Percentiles rank a stretch among this genome's conserved stretches.
phyloP scores from a whole-genome alignment of 2,113 vertebrate genomes.

The Eulemur macaco region DNA sequence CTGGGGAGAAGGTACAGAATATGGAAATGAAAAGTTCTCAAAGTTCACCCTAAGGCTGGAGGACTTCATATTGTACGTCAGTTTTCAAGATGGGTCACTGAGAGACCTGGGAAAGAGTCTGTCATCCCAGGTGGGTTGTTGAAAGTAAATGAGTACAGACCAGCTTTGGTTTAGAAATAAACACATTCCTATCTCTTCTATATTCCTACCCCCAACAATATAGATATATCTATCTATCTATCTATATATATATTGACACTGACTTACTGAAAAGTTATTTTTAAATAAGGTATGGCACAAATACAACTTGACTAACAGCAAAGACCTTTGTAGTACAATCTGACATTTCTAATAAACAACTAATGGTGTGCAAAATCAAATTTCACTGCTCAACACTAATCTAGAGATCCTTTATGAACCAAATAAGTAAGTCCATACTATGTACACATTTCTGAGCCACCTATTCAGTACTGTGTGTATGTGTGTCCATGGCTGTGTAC shows the following conservation, averaged over 20 bases:
- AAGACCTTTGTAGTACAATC: slow-evolving; percentile 29
- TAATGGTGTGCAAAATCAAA: neutral
- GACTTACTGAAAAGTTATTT: slow-evolving; percentile 54
- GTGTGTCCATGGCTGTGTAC: neutral
- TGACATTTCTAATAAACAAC: slow-evolving; percentile 51
- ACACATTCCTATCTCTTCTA: neutral
- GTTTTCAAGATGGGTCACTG: slow-evolving; percentile 74
- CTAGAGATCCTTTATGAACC: neutral
- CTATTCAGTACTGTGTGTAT: neutral
- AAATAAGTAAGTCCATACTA: neutral
- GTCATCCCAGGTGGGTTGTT: neutral
- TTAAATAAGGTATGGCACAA: neutral
- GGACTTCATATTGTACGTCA: slow-evolving; percentile 47
- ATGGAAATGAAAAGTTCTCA: slow-evolving; percentile 44
- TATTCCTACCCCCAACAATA: neutral
- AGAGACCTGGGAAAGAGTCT: neutral
- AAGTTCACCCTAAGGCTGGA: neutral
- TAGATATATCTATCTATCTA: neutral
- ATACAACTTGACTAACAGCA: slow-evolving; percentile 10
- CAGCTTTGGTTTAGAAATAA: neutral
- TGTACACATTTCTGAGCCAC: neutral
- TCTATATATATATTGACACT: neutral
- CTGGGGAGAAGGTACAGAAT: neutral
- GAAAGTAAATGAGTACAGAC: neutral
- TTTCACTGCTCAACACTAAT: neutral